These are phyloP conservation scores for Ophioninae sp. DNA, from an alignment of 2,888 invertebrate genomes.

Conservation along the genomic window DNA sequence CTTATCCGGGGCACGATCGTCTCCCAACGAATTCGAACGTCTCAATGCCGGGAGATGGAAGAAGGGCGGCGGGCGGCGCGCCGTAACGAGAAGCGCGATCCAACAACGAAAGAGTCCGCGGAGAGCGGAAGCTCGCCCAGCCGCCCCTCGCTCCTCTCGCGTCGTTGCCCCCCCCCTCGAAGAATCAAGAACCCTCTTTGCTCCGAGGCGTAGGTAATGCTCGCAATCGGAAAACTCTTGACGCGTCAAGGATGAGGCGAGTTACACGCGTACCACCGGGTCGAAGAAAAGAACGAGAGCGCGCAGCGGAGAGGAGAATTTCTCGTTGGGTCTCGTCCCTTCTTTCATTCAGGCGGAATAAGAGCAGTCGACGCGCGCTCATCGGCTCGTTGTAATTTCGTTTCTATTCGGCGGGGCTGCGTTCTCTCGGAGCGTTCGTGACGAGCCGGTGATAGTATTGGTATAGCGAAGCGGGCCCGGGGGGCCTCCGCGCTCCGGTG, in stretches of 20 bases:
- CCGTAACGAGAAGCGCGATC: background rate
- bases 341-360: conserved; percentile 79
- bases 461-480: conserved; percentile 7
- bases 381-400: conserved; percentile 80
- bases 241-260: conserved; percentile 3
- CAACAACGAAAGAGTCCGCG: background rate
- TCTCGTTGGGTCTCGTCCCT: conserved; percentile 19
- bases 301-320: conserved; percentile 9
- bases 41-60: conserved; percentile 43
- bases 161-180: background rate
- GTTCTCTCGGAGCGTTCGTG: conserved; percentile 8
- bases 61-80: background rate
- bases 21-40: conserved; percentile 39
- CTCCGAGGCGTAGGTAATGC: conserved; percentile 47
- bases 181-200: conserved; percentile 9
- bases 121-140: conserved; percentile 9
- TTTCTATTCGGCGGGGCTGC: conserved; percentile 76
- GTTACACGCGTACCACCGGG: background rate
- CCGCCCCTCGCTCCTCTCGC: background rate
- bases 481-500: conserved; percentile 48
- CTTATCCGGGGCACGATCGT: conserved; percentile 63
- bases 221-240: conserved; percentile 46
- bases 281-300: conserved; percentile 29
- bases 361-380: conserved; percentile 81
- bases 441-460: conserved; percentile 13